phyloP scores from a whole-genome alignment of 2,888 invertebrate species.

The Hypsopygia costalis region DNA sequence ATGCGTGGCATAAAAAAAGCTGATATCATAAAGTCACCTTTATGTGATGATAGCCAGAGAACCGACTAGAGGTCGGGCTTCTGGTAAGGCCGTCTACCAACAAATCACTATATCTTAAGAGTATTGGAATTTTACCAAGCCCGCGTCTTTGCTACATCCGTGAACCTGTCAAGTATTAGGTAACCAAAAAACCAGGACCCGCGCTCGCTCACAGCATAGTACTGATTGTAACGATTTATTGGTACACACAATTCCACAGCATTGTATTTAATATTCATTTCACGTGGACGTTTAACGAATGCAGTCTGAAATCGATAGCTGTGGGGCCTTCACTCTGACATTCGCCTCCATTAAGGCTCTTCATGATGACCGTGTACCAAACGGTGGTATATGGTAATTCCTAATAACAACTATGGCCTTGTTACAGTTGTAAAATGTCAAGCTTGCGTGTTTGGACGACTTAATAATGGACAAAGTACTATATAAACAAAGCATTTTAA shows the following conservation, averaged over 20 bases:
- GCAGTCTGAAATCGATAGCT: slow-evolving; percentile 33
- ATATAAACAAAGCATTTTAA: slow-evolving; percentile 13
- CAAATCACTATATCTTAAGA: too few species aligned
- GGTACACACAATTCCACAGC: not conserved
- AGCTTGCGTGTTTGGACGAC: slow-evolving; percentile 59
- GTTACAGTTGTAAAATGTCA: slow-evolving; percentile 77
- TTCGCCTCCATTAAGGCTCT: slow-evolving; percentile 50
- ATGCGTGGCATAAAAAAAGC: too few species aligned
- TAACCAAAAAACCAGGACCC: not conserved
- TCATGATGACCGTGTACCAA: slow-evolving; percentile 35
- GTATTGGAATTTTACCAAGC: not conserved
- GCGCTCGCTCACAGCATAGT: not conserved
- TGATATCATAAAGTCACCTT: too few species aligned
- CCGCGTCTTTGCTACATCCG: not conserved
- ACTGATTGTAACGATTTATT: not conserved
- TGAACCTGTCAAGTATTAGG: not conserved
- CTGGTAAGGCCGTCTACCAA: too few species aligned
- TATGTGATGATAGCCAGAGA: too few species aligned
- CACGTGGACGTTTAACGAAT: slow-evolving; percentile 23
- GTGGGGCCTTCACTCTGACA: slow-evolving; percentile 53
- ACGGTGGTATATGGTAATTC: slow-evolving; percentile 49
- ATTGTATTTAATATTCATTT: slow-evolving; percentile 21
- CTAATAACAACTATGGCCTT: slow-evolving; percentile 67
- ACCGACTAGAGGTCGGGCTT: too few species aligned
- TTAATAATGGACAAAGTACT: slow-evolving; percentile 34